These are phyloP conservation scores for Pimephales promelas DNA, from an alignment of 2,113 vertebrate species.

Conservation along the genomic window DNA sequence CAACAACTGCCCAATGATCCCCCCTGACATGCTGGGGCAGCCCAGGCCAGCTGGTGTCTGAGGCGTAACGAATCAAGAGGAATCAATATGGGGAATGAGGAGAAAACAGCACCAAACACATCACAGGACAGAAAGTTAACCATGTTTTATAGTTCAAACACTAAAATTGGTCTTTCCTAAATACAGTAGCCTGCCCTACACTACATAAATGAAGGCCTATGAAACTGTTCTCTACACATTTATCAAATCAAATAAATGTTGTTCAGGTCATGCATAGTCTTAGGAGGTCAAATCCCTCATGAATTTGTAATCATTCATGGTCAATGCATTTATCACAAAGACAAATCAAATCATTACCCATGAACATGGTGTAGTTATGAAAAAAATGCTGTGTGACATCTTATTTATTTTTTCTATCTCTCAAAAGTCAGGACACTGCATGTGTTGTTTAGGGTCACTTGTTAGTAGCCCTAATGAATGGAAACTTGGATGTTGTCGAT, in stretches of 20 bases:
- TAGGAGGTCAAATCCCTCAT: neutral
- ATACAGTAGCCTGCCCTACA: too few relatives aligned
- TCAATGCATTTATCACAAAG: too few relatives aligned
- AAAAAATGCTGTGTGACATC: neutral
- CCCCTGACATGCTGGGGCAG: conserved; percentile 48
- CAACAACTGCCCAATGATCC: conserved; percentile 63
- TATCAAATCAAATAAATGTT: too few relatives aligned
- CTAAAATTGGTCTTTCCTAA: neutral
- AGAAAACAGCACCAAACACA: neutral
- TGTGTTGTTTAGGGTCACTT: neutral
- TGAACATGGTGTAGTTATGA: neutral
- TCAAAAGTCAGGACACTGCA: neutral
- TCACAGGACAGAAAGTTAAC: neutral
- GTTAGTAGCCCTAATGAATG: neutral
- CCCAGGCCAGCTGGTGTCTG: conserved; percentile 61
- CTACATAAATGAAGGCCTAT: neutral
- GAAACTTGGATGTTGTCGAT: neutral
- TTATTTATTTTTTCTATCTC: neutral
- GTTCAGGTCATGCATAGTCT: neutral
- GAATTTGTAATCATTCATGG: neutral
- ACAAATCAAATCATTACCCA: too few relatives aligned
- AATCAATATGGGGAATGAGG: conserved; percentile 25
- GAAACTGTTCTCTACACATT: neutral
- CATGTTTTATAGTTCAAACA: neutral
- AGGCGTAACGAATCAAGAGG: conserved; percentile 46